These are phyloP conservation scores for Xyrauchen texanus DNA, from an alignment of 2,113 vertebrate species.

Conservation along the genomic window DNA sequence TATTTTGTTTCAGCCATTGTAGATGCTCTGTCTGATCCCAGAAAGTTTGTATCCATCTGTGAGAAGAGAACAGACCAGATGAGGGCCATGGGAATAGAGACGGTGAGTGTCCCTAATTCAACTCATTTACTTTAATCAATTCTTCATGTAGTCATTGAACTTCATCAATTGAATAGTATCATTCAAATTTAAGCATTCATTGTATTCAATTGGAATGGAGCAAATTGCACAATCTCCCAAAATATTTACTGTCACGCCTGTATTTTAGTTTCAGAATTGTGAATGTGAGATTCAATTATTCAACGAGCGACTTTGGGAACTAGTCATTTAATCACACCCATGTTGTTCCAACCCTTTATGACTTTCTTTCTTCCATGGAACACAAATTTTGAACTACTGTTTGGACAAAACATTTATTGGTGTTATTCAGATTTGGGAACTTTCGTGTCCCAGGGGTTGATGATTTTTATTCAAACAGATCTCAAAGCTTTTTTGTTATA, in stretches of 20 bases:
- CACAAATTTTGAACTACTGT: too few relatives aligned
- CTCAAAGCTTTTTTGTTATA: too few relatives aligned
- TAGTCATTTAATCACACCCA: too few relatives aligned
- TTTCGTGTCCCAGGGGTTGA: too few relatives aligned
- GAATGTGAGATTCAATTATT: not conserved
- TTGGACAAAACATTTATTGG: too few relatives aligned
- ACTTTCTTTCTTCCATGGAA: too few relatives aligned
- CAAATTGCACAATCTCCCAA: not conserved
- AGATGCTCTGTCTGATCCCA: slow-evolving; percentile 96
- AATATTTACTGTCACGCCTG: not conserved
- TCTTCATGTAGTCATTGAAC: not conserved
- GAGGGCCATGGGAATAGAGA: slow-evolving; percentile 98
- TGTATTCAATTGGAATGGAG: not conserved
- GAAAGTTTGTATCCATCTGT: slow-evolving; percentile 96
- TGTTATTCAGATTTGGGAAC: too few relatives aligned
- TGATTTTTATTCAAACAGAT: too few relatives aligned
- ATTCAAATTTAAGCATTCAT: not conserved
- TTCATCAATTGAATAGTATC: not conserved
- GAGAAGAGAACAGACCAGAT: slow-evolving; percentile 99
- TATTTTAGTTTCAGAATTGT: not conserved
- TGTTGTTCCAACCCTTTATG: too few relatives aligned
- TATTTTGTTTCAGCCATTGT: slow-evolving; percentile 83
- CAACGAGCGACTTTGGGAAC: too few relatives aligned
- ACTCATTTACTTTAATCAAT: slow-evolving; percentile 8
- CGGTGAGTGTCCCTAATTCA: slow-evolving; percentile 72